Conservation (phyloP, 1,140 invertebrate species). For the Magallana gigas region DNA sequence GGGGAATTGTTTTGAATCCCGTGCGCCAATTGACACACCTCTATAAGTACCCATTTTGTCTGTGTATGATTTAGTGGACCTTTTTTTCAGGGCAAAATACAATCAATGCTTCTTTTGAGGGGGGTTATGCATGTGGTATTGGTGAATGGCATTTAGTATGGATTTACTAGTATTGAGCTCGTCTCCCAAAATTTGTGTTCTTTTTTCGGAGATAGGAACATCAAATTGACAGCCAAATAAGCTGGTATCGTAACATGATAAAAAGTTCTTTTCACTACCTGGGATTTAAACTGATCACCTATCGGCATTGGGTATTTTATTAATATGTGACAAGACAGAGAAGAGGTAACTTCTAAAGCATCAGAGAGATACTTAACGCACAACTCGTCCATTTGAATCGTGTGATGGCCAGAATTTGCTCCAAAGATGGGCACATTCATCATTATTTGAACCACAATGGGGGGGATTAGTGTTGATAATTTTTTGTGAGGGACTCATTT, state of each 20-base stretch:
- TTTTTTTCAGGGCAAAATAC: too few species aligned
- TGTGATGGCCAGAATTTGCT: neutral
- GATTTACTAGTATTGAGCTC: too few species aligned
- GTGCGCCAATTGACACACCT: too few species aligned
- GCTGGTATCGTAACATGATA: neutral
- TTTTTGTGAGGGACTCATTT: conserved; percentile 11
- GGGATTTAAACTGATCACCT: conserved; percentile 20
- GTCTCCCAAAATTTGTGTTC: too few species aligned
- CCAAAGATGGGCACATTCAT: neutral
- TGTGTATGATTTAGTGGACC: too few species aligned
- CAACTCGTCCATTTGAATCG: neutral
- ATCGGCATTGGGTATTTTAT: neutral
- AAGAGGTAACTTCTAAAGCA: neutral
- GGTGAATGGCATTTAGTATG: too few species aligned
- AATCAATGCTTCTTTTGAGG: too few species aligned
- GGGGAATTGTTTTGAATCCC: neutral
- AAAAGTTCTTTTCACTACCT: neutral
- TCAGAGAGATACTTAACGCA: neutral
- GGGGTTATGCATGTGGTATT: too few species aligned
- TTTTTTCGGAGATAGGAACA: neutral
- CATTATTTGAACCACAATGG: neutral
- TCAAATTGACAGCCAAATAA: neutral
- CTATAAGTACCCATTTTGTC: too few species aligned
- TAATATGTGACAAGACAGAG: neutral
- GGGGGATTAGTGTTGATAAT: neutral